Percentiles rank a stretch among this genome's conserved stretches.
Conservation (phyloP, 1,140 invertebrate genomes). For the Nasonia longicornis region DNA sequence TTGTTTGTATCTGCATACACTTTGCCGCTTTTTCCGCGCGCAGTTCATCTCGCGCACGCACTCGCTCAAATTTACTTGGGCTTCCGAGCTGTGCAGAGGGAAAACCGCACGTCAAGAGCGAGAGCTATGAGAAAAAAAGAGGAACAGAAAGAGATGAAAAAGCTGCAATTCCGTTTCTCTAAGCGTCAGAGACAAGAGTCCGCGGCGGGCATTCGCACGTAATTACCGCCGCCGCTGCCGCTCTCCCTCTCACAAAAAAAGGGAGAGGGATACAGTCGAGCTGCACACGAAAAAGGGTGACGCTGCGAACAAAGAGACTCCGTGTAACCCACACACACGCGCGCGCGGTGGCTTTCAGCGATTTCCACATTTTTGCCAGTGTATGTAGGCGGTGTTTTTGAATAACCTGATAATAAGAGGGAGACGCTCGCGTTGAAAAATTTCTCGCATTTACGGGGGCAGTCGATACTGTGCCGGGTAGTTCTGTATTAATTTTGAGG, state of each 20-base stretch:
- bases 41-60: too few species aligned
- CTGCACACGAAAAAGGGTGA: too few species aligned
- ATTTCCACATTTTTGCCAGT: not conserved
- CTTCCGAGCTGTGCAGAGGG: not conserved
- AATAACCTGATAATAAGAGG: too few species aligned
- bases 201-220: conserved; percentile 36
- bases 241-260: not conserved
- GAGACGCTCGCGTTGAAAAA: too few species aligned
- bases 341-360: not conserved
- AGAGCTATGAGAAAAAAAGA: not conserved
- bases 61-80: not conserved
- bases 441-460: too few species aligned
- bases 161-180: conserved; percentile 38
- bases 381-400: not conserved
- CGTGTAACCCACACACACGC: not conserved
- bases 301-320: too few species aligned
- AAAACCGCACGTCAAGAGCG: not conserved
- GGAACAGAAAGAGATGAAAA: not conserved
- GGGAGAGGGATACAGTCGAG: too few species aligned
- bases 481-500: too few species aligned
- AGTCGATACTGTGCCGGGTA: too few species aligned
- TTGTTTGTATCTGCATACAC: too few species aligned
- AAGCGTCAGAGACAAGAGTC: conserved; percentile 42
- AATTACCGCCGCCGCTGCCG: conserved; percentile 41
- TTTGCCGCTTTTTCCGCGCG: too few species aligned